Evolutionary conservation across 2,888 invertebrate species (phyloP), one percentile per base, ranked within the genome.

Genomic region (Lottia gigantea): DNA sequence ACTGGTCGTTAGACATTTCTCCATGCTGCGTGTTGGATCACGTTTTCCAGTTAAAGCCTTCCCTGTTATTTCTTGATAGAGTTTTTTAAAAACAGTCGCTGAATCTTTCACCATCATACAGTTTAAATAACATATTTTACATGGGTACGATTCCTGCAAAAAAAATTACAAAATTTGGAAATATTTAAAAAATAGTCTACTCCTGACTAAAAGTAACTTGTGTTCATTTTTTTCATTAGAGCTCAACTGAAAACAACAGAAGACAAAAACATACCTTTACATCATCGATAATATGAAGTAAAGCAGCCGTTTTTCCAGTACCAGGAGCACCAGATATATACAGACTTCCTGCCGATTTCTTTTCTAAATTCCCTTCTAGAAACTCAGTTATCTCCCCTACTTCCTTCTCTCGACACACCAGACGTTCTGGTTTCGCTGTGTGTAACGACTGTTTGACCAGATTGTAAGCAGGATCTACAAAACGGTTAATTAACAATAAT

Each of bases 241-340:
- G n/a, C n/a, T n/a, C n/a, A n/a, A n/a, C n/a, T n/a, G n/a, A n/a
- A n/a, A n/a, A n/a, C n/a, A 31, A 31, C 3, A 31, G 2, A 31
- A 31, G 6, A 31, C 31, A 31, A 4, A 40, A 40, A 11, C 40
- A 23, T 84, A 94, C 93, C 89, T 93, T 91, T 16, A 92, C 89
- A 64, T 92, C 90, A 49, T 92, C 90, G 70, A 96, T 89, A 71
- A 95, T 92, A 76, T 93, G 91, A 0, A 93, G 93, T 23, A 98
- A 90, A 73, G 94, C 93, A 0, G 96, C 97, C 0, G 97, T 97
- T 90, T 98, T 98, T 0, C 97, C 98, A 0, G 98, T 98, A 7
- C 98, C 99, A 0, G 98, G 98, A 31, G 96, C 95, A 0, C 98
- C 98, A 55, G 97, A 97, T 62, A 99, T 92, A 87, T 98, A 99